Evolutionary conservation across 2,797 vertebrate genomes (phyloP), one percentile per base, ranked within the genome.

Genomic region (Tadarida brasiliensis): DNA sequence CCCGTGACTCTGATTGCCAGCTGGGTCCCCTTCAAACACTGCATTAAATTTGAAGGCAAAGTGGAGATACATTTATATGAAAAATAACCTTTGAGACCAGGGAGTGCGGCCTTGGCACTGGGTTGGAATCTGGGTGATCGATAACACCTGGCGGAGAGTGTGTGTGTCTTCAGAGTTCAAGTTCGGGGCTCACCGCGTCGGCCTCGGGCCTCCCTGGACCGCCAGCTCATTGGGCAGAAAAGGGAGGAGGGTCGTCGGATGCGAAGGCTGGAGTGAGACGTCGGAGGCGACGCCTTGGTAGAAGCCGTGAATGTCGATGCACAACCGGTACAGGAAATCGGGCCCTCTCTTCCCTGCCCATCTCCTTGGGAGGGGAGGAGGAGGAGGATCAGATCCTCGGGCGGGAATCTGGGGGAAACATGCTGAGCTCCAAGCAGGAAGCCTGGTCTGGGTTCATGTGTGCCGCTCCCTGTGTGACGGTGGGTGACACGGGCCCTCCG

Each of bases 1-100:
- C 97, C 97, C 94, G 39, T 98, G 98, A 98, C 97, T 98, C 97
- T 97, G 98, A 98, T n/a, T n/a, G n/a, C n/a, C n/a, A 96, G 97
- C 98, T 98, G 98, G 97, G 89, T 70, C 80, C 95, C 80, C 83
- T 94, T 93, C 93, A 82, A 80, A 84, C 81, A 77, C 96, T 30
- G 94, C 84, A 78, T 94, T 96, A 93, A 15, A 96, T 94, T 49
- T 35, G 39, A 33, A 76, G 28, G 81, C 24, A 57, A 49, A 7
- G 6, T 9, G 11, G 47, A 70, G 85, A 84, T 39, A 7, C 9
- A 87, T 57, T 49, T 22, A 28, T 59, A 47, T 47, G 26, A 61
- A 54, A 78, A 59, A 19, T 19, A 11, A 22, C 57, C 87, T 11
- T 9, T 9, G 71, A 90, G 3, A 10, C 6, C 70, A 24, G 35